These are phyloP conservation scores for Orius insidiosus DNA, from an alignment of 1,140 invertebrate genomes.

Conservation along the genomic window DNA sequence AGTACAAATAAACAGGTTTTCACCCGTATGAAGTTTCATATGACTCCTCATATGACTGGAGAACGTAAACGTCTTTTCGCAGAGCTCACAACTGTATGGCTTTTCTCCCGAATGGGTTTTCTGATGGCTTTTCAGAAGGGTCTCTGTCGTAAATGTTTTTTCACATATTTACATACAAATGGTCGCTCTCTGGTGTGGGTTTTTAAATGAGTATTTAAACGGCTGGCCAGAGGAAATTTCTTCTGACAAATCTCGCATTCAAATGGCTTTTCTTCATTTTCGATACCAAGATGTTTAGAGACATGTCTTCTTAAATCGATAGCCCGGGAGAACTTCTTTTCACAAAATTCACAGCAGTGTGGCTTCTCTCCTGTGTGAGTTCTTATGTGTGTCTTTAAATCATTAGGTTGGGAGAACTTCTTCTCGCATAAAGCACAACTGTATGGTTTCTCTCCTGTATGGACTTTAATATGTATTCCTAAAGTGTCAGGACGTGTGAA, in stretches of 20 bases:
- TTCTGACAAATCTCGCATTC: background rate
- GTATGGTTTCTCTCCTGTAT: slow-evolving; percentile 27
- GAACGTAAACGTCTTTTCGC: too few species aligned
- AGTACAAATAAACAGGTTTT: too few species aligned
- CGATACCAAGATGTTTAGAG: background rate
- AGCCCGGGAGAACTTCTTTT: background rate
- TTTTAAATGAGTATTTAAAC: slow-evolving; percentile 4
- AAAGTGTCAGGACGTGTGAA: slow-evolving; percentile 9
- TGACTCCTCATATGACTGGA: too few species aligned
- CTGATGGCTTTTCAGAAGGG: too few species aligned
- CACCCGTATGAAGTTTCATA: too few species aligned
- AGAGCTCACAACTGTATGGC: too few species aligned
- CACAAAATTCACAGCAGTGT: too few species aligned
- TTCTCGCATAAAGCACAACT: slow-evolving; percentile 29
- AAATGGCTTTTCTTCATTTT: slow-evolving; percentile 4
- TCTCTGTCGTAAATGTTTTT: too few species aligned
- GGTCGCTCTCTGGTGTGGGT: slow-evolving; percentile 7
- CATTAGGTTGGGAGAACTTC: slow-evolving; percentile 8
- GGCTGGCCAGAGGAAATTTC: background rate
- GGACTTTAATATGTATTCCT: slow-evolving; percentile 20
- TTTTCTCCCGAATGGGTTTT: too few species aligned
- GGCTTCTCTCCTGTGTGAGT: too few species aligned
- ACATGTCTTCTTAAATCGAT: background rate
- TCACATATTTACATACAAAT: background rate
- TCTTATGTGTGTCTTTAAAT: background rate